Base-by-base conservation (phyloP, 2,113 vertebrate species). In the Thymallus thymallus region DNA sequence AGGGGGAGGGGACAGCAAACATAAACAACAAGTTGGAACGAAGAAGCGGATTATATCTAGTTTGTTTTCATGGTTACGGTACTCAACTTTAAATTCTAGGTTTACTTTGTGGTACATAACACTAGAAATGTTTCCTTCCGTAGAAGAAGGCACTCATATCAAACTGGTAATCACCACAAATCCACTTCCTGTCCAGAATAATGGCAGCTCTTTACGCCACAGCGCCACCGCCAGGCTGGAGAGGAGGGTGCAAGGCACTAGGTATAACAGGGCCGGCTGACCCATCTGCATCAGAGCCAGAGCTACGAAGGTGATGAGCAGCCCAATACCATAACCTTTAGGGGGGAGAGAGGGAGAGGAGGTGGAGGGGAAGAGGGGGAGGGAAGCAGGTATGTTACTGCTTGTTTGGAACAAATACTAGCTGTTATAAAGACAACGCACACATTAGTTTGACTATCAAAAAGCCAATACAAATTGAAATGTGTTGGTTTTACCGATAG, bases 91-190 rank as follows among this genome's bases (percentile, higher is more conserved):
- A 86, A 93, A 91, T 86, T 91, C 90, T 93, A 94, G 93, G 48
- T 51, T 91, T 92, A 94, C 86, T 92, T 90, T 76, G 69, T 82
- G 74, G 71, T 91, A 90, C 89, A 92, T 86, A 89, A 90, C 20
- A 88, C 82, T 91, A 92, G 84, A 77, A 86, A 76, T 87, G 69
- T 86, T 83, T 86, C 72, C 81, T 82, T 83, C 45, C 41, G 82
- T 65, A 71, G 91, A 16, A 51, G 56, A 60, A 94, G 95, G 91
- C 93, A 92, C 89, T 97, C 95, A 98, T 93, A 99, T 95, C 95
- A 97, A 98, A 98, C 94, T 91, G 96, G 94, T 98, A 98, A 97
- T 98, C 96, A 99, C 97, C 96, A 92, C 96, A 96, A 98, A 97
- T 92, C 95, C 95, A 90, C 95, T 97, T 91, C 97, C 97, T 4